Evolutionary conservation across 1,140 invertebrate species (phyloP), one percentile per base, ranked within the genome.

Genomic region (Hycleus phaleratus): DNA sequence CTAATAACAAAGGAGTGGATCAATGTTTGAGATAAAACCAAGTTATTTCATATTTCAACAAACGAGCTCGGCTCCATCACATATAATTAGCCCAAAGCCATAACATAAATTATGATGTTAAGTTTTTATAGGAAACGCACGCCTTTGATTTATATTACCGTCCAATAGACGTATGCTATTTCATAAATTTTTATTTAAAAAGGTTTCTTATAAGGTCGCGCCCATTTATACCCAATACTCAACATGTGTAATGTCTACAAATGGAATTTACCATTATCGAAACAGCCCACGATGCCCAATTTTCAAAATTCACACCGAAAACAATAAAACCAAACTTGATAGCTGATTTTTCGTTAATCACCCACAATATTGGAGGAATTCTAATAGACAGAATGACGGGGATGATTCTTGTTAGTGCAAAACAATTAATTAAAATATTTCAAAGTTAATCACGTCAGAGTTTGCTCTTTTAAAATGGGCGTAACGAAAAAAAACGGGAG

Each of bases 31-130:
- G 61, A 63, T 66, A 68, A 66, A 65, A 32, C 59, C 63, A 57
- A 64, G 66, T 69, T 69, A 69, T 69, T 69, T 69, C 62, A 63
- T 69, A 69, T 69, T 69, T 69, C 68, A 69, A 69, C 68, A 69
- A 69, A 69, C 68, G 66, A 69, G 61, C 66, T 64, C 51, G 51
- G 51, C 59, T 62, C 60, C 66, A 69, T 69, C 66, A 65, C 63
- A 63, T 69, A 69, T 69, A 69, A 69, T 69, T 69, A 69, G 68
- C 68, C 68, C 60, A 58, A 40, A 65, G 66, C 64, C 50, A 68
- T 68, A 66, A 61, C 66, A 68, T 68, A 68, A 69, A 69, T 69
- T 68, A 69, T 66, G 66, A 69, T 68, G 68, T 69, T 69, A 69
- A 66, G 64, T 64, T 65, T 66, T 68, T 66, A 64, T 68, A 69